Percentiles rank a stretch among this genome's conserved stretches.
These are phyloP conservation scores for Hypsibius dujardini DNA, from an alignment of 1,140 invertebrate species.

Conservation along the genomic window DNA sequence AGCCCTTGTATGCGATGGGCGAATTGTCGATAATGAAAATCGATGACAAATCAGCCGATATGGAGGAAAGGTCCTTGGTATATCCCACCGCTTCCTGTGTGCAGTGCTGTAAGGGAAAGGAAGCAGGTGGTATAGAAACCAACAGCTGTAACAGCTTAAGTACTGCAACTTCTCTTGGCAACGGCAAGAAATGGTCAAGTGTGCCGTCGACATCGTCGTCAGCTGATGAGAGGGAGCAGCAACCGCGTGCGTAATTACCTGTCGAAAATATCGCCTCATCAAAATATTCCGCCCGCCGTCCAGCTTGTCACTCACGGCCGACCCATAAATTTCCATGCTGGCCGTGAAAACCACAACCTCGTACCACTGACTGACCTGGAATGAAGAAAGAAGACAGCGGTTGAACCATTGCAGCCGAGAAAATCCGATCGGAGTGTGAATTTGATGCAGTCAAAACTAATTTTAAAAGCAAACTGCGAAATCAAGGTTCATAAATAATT, in stretches of 20 bases:
- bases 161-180: no score
- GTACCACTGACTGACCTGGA: slow-evolving; percentile 78
- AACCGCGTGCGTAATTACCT: slow-evolving; percentile 28
- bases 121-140: not conserved
- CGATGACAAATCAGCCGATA: slow-evolving; percentile 83
- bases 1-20: slow-evolving; percentile 89
- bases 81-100: slow-evolving; percentile 90
- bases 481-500: no score
- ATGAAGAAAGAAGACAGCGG: slow-evolving; percentile 16
- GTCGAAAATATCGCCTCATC: slow-evolving; percentile 70
- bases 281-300: slow-evolving; percentile 86
- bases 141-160: no score
- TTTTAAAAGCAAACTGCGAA: no score
- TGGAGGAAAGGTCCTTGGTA: slow-evolving; percentile 91
- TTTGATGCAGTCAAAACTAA: no score
- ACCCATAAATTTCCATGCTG: slow-evolving; percentile 99
- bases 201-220: no score
- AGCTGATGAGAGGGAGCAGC: no score
- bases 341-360: slow-evolving; percentile 96
- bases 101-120: slow-evolving; percentile 54
- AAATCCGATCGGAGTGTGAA: no score
- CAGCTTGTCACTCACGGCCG: slow-evolving; percentile 91
- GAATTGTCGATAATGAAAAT: slow-evolving; percentile 99
- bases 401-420: no score
- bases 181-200: no score